Base-by-base conservation (phyloP, 1,140 invertebrate genomes). In the Geopemphigus sp. region DNA sequence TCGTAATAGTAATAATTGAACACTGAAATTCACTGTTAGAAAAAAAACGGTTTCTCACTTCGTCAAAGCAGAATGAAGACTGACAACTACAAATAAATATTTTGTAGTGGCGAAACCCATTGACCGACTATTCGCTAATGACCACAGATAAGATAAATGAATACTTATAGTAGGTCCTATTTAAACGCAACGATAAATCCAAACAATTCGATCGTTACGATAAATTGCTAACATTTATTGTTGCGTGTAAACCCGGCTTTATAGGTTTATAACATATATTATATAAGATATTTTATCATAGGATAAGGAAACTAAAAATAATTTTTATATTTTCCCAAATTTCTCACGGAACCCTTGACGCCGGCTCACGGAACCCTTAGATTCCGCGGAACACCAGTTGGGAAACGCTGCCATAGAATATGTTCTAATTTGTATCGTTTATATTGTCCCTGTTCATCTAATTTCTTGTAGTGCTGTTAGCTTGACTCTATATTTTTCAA, bases 1-100 rank as follows among this genome's bases (percentile, higher is more conserved):
- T 68, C 64, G 64, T 68, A 5, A 68, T 68, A 68, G 64, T 68
- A 68, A 68, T 68, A 68, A 68, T 68, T 68, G 39, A 68, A 68
- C 64, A 68, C 39, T 22, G 47, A 68, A 68, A 68, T 47, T 47
- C 39, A 68, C 39, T 68, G 39, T 68, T 68, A 68, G 39, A 68
- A 68, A 68, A 68, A 47, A 47, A 68, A 68, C n/a, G 39, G n/a
- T 47, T 68, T 68, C 22, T 47, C n/a, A 68, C 64, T 68, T 68
- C 64, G 39, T 68, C 64, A 68, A 57, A 4, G 22, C 22, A 57
- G 22, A 24, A 57, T 57, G 8, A 24, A 24, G 14, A 57, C 56
- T 57, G 8, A 24, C 56, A 57, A 57, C 56, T 53, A 53, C 11
- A 53, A 53, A 53, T 8, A 57, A 57, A 22, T 57, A 57, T 24